phyloP scores from a whole-genome alignment of 1,140 invertebrate species.

The Hypothenemus hampei region DNA sequence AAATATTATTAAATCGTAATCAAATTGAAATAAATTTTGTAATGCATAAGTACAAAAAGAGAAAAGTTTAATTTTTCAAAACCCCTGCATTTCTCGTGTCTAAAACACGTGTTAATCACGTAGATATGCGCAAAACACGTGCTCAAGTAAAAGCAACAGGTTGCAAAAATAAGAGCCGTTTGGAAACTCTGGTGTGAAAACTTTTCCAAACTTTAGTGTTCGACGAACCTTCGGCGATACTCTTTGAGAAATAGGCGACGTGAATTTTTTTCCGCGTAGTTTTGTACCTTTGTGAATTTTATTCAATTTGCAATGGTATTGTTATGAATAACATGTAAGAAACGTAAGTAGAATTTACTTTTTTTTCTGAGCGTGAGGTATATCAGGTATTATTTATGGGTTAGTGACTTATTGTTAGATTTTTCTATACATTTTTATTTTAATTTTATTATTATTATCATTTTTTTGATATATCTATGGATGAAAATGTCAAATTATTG shows the following conservation, averaged over 20 bases:
- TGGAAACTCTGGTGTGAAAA: slow-evolving; percentile 7
- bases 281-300: background rate
- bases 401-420: too few relatives aligned
- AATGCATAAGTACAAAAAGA: background rate
- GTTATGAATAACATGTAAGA: background rate
- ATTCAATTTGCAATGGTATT: background rate
- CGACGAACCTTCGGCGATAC: background rate
- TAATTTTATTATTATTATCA: too few relatives aligned
- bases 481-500: too few relatives aligned
- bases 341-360: background rate
- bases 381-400: too few relatives aligned
- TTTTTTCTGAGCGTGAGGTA: background rate
- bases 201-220: slow-evolving; percentile 1
- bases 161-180: background rate
- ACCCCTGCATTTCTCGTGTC: background rate
- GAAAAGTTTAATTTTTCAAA: background rate
- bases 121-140: slow-evolving; percentile 15
- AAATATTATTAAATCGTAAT: background rate
- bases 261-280: background rate
- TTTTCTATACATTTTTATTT: too few relatives aligned
- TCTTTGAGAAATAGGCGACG: too few relatives aligned
- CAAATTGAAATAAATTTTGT: background rate
- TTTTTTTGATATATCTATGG: too few relatives aligned
- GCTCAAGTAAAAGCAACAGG: slow-evolving; percentile 14
- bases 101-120: background rate